Evolutionary conservation across 2,888 invertebrate species (phyloP).

Genomic region (Pycnomerus fuliginosus): DNA sequence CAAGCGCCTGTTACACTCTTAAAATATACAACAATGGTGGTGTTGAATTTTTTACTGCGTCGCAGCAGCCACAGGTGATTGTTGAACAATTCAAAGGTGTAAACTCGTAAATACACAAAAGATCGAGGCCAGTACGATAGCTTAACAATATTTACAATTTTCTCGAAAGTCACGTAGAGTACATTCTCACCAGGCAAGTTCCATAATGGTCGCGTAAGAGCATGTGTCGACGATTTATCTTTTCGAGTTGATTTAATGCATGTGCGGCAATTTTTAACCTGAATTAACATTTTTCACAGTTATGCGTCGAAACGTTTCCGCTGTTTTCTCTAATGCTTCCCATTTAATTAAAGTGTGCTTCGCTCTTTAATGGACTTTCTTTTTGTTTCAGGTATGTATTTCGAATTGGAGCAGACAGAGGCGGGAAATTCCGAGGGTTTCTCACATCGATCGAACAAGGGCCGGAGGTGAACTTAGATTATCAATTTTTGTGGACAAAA

Average conservation of each 20-base stretch:
- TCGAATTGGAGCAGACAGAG: constrained; percentile 1
- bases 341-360: constrained; percentile 1
- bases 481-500: too few species aligned
- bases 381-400: constrained; percentile 11
- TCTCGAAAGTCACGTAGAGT: constrained; percentile 15
- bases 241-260: constrained; percentile 12
- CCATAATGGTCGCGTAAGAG: background rate
- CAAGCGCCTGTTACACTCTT: too few species aligned
- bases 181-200: constrained; percentile 7
- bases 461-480: too few species aligned
- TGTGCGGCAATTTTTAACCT: background rate
- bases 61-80: too few species aligned
- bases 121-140: too few species aligned
- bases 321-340: background rate
- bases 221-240: constrained; percentile 18
- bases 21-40: too few species aligned
- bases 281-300: background rate
- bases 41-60: too few species aligned
- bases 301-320: background rate
- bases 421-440: constrained; percentile 19
- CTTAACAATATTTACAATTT: too few species aligned
- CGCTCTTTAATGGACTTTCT: constrained; percentile 7
- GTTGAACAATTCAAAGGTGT: too few species aligned
- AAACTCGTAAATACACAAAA: too few species aligned
- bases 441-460: constrained; percentile 1